These are phyloP conservation scores for Tortrix viridana DNA, from an alignment of 2,888 invertebrate species.

Conservation along the genomic window DNA sequence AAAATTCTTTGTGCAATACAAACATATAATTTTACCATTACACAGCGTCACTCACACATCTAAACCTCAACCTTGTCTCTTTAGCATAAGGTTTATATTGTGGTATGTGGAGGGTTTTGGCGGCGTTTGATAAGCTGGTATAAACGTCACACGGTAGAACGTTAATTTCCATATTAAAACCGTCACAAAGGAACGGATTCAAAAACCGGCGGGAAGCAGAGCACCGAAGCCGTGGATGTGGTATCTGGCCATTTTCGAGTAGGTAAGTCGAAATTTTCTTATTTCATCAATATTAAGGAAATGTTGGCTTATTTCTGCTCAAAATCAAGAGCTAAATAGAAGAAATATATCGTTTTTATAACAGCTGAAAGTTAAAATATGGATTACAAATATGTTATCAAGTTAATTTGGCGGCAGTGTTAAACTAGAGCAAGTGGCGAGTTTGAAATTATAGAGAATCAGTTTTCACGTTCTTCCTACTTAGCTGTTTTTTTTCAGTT, in stretches of 20 bases:
- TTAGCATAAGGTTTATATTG: conserved; percentile 46
- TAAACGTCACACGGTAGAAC: conserved; percentile 75
- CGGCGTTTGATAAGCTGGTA: conserved; percentile 62
- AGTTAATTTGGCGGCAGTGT: too few species aligned
- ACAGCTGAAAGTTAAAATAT: too few species aligned
- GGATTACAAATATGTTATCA: too few species aligned
- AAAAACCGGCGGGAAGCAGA: conserved; percentile 74
- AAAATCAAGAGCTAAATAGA: too few species aligned
- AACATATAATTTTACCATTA: conserved; percentile 25
- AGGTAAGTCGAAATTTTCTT: neutral
- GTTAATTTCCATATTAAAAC: conserved; percentile 85
- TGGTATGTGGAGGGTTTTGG: conserved; percentile 44
- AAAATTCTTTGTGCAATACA: conserved; percentile 52
- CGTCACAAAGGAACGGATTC: conserved; percentile 84
- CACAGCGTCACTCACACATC: conserved; percentile 6
- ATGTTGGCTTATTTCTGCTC: too few species aligned
- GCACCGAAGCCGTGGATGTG: conserved; percentile 43
- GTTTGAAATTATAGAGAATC: too few species aligned
- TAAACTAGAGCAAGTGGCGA: too few species aligned
- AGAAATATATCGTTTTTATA: too few species aligned
- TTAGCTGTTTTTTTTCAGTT: too few species aligned
- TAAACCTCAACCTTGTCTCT: conserved; percentile 46
- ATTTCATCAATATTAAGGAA: too few species aligned
- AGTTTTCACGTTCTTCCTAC: too few species aligned
- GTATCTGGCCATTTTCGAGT: conserved; percentile 14